These are phyloP conservation scores for Parotocinclus haroldoi DNA, from an alignment of 2,797 vertebrate species.

Conservation along the genomic window DNA sequence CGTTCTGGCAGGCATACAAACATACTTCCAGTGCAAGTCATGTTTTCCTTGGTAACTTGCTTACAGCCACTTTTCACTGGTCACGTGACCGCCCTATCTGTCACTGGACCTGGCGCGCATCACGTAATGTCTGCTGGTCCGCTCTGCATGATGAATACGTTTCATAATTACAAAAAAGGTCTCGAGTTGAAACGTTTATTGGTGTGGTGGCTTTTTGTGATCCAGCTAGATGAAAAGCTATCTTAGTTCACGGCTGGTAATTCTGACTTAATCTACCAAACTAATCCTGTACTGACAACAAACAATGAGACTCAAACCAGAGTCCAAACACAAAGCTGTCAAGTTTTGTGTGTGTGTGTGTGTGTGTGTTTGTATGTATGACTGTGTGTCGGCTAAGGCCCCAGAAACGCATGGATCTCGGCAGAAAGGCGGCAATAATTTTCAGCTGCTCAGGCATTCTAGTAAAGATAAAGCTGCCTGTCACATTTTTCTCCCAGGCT, in stretches of 20 bases:
- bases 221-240: constrained; percentile 19
- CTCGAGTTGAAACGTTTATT: constrained; percentile 25
- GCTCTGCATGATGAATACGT: constrained; percentile 5
- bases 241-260: constrained; percentile 39
- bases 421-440: constrained; percentile 79
- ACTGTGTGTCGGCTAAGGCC: constrained; percentile 66
- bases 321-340: constrained; percentile 62
- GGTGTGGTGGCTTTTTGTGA: constrained; percentile 2
- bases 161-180: constrained; percentile 11
- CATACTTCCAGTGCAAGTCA: constrained; percentile 44
- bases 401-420: constrained; percentile 59
- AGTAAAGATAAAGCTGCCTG: constrained; percentile 85
- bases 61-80: constrained; percentile 38
- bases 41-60: constrained; percentile 58
- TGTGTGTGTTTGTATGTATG: constrained; percentile 9
- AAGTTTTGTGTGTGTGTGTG: constrained; percentile 63
- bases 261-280: constrained; percentile 66
- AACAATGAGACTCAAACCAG: constrained; percentile 67
- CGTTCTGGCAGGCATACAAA: constrained; percentile 48
- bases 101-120: constrained; percentile 36
- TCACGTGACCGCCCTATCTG: constrained; percentile 25
- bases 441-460: constrained; percentile 72
- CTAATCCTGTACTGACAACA: constrained; percentile 64
- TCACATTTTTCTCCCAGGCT: constrained; percentile 87
- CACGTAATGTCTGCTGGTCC: constrained; percentile 10